phyloP scores from a whole-genome alignment of 35 echinoderm and acorn worm species.

The Diadema setosum region DNA sequence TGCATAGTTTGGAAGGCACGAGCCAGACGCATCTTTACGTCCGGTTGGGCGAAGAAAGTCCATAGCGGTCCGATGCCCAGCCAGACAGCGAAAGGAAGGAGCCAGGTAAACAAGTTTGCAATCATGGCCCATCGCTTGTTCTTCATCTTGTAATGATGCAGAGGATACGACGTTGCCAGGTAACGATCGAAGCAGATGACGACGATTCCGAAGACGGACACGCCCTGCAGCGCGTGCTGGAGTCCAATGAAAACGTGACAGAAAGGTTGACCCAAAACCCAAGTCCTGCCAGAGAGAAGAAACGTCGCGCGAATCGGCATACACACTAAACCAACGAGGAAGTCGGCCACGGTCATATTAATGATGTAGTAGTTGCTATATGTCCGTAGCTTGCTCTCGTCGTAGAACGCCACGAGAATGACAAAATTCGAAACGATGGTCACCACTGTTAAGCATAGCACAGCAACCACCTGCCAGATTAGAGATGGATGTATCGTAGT shows the following conservation, averaged over 20 bases:
- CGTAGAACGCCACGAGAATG: background rate
- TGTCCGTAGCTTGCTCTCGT: constrained; percentile 5
- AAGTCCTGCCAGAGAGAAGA: background rate
- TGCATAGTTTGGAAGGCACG: background rate
- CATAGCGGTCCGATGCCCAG: background rate
- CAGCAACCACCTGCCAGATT: too few species aligned
- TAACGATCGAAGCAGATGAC: constrained; percentile 35
- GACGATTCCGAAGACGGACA: background rate
- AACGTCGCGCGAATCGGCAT: background rate
- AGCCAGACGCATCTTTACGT: background rate
- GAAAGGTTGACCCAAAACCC: background rate
- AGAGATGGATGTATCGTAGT: too few species aligned
- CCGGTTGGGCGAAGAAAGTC: background rate
- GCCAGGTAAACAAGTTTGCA: background rate
- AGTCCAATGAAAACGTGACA: background rate
- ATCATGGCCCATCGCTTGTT: background rate
- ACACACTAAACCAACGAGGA: background rate
- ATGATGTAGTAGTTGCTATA: constrained; percentile 7
- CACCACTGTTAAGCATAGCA: background rate
- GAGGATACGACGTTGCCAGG: background rate
- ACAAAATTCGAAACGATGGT: background rate
- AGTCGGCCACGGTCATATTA: background rate
- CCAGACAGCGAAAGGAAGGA: background rate
- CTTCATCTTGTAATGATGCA: background rate
- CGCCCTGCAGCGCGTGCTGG: background rate